phyloP scores from a whole-genome alignment of 2,797 vertebrate species.

The Prionace glauca region DNA sequence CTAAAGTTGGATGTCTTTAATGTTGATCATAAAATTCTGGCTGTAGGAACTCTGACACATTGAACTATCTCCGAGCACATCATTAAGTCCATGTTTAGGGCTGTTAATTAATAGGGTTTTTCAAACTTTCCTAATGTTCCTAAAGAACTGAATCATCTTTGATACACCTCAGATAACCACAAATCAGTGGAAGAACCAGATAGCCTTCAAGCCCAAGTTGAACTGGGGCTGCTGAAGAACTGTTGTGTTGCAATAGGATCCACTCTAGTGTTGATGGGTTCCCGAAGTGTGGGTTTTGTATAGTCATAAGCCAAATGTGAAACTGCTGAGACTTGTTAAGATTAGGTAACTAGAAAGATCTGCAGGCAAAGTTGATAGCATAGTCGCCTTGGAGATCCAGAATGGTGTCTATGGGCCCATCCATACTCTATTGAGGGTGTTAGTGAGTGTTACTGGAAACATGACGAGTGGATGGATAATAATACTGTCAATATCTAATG shows the following conservation, averaged over 20 bases:
- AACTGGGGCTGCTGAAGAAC: neutral
- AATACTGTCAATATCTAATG: neutral
- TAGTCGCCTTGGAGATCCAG: neutral
- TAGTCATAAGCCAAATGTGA: neutral
- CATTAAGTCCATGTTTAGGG: neutral
- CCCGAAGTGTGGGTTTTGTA: neutral
- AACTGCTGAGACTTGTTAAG: neutral
- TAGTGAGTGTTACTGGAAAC: neutral
- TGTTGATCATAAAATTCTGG: neutral
- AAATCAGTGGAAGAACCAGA: constrained; percentile 66
- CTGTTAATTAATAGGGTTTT: neutral
- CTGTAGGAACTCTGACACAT: neutral
- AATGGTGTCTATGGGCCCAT: neutral
- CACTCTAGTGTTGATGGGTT: neutral
- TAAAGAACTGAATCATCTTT: neutral
- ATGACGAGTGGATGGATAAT: neutral
- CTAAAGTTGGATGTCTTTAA: neutral
- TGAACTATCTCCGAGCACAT: neutral
- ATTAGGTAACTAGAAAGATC: neutral
- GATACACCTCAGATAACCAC: constrained; percentile 29
- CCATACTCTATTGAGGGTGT: neutral
- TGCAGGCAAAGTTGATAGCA: neutral
- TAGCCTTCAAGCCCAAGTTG: neutral
- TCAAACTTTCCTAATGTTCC: constrained; percentile 5
- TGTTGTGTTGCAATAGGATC: neutral